Base-by-base conservation (phyloP, 2,797 vertebrate species). In the Onychomys torridus region DNA sequence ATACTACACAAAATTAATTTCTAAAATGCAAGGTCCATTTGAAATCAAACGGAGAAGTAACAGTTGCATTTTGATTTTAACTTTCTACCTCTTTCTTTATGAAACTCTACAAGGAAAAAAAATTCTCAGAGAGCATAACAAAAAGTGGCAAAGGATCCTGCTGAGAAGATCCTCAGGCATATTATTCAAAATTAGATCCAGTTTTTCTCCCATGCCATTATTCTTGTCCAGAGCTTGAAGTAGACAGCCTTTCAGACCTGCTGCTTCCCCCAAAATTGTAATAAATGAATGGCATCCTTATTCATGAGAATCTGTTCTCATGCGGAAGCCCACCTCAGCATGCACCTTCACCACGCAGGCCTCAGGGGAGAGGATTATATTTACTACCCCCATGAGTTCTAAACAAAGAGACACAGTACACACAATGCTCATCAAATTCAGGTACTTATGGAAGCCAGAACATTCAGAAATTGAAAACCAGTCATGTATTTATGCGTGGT, bases 131-230 rank as follows among this genome's bases (percentile, higher is more conserved):
- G 3, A 95, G 11, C 55, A 95, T 89, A 97, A 78, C 85, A 81
- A 96, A 97, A 98, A 98, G 17, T 59, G 73, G 84, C 85, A 94
- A 96, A 92, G 92, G 94, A 98, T 93, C 87, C 94, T 95, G 97
- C 84, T 98, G 97, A 98, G 98, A 98, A 97, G 57, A 97, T 98
- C 97, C 95, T 93, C 82, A 93, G 71, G 93, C 96, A 52, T 97
- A 96, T 98, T 92, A 98, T 97, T 97, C 97, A 98, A 98, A 98
- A 98, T 98, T 97, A 98, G 95, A 97, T 55, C 95, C 3, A 34
- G 79, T 89, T 97, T 97, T 98, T 95, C 81, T 92, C 65, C n/a
- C 90, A 93, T 97, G 94, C 91, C 69, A 96, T 98, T 98, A 98
- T 95, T 94, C 89, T 95, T 95, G 69, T 94, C 96, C 97, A 98